Base-by-base conservation (phyloP, 2,888 invertebrate genomes). In the Megaustenia siamemsis region DNA sequence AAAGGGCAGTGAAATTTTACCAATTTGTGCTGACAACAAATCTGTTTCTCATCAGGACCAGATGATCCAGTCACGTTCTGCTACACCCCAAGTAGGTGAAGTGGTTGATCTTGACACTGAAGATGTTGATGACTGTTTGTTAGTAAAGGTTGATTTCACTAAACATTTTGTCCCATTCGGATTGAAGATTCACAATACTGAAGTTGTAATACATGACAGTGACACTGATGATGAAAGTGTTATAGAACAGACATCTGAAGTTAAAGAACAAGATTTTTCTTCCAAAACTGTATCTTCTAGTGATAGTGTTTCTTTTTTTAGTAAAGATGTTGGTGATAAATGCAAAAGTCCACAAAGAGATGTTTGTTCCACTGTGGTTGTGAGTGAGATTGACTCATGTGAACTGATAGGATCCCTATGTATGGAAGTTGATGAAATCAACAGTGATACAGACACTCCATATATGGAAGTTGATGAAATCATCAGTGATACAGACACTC, bases 31-130 rank as follows among this genome's bases (percentile, higher is more conserved):
- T n/a, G 1, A 40, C 18, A 21, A n/a, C 4, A 40, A 40, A 60
- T 6, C 6, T 28, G 53, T 5, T 43, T n/a, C 28, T 21, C 49
- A 15, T 73, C 3, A 49, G 12, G 45, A 49, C 21, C 35, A 38
- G 15, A 18, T 43, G 12, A 0, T 24, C n/a, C n/a, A n/a, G 8
- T 38, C 24, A 38, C 18, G 40, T n/a, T 10, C 60, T 56, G 3
- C 2, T 60, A n/a, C n/a, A 10, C 10, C 0, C 38, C 24, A 45
- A 75, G 35, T 53, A 56, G 32, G 24, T 8, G 77, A 49, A 83
- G 60, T 76, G 28, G 73, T 83, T 24, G 82, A 83, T 66, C 49
- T 83, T 66, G 83, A 83, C n/a, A 66, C 40, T 21, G 83, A 83
- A 77, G 76, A 76, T 35, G n/a, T 49, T 63, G 83, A 77, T 66